A percentile compares a stretch with the other conserved stretches of the same genome.
These are phyloP conservation scores for Meriones unguiculatus DNA, from an alignment of 2,113 vertebrate genomes.

Conservation along the genomic window DNA sequence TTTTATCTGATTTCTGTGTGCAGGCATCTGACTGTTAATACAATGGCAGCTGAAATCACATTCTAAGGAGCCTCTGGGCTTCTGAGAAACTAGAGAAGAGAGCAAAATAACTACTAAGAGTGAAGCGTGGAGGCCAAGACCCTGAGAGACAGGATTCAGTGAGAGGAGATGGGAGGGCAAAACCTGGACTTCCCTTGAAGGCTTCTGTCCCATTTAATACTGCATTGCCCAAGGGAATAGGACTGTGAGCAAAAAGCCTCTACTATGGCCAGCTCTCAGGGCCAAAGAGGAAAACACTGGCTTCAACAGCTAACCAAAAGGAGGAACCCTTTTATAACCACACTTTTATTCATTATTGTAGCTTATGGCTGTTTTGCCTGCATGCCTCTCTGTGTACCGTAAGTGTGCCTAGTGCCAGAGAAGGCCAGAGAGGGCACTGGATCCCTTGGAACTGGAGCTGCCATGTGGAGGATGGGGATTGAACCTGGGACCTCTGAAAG, in stretches of 20 bases:
- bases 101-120: background rate
- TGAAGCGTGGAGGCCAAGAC: background rate
- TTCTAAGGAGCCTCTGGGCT: background rate
- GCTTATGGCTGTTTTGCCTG: background rate
- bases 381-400: background rate
- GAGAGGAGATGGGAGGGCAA: background rate
- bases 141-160: background rate
- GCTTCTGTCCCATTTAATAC: background rate
- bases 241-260: background rate
- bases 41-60: background rate
- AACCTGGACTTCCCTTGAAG: background rate
- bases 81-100: background rate
- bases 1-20: background rate
- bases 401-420: background rate
- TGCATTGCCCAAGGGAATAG: background rate
- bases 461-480: background rate
- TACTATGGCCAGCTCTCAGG: background rate
- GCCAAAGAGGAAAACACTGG: background rate
- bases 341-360: background rate
- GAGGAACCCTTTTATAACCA: background rate
- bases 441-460: background rate
- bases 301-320: conserved; percentile 1
- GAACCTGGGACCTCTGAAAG: background rate
- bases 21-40: background rate
- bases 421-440: background rate